phyloP scores from a whole-genome alignment of 2,113 vertebrate species.

The Panurus biarmicus region DNA sequence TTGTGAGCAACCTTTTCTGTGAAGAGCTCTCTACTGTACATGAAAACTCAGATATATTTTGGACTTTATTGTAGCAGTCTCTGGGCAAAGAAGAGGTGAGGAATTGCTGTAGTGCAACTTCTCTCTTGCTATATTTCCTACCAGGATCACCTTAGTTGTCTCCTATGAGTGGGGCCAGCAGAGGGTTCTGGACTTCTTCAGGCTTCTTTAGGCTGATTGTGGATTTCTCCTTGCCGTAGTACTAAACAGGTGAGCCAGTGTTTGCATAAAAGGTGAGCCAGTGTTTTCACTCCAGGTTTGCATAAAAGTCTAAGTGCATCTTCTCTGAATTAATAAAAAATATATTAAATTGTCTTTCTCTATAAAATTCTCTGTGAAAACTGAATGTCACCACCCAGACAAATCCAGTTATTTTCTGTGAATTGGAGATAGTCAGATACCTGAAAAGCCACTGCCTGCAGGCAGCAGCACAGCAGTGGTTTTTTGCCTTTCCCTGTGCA shows the following conservation, averaged over 20 bases:
- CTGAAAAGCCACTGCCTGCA: not conserved
- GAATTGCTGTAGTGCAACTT: not conserved
- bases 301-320: not conserved
- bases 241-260: not conserved
- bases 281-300: not conserved
- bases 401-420: not conserved
- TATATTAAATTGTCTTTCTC: not conserved
- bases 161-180: fast-evolving
- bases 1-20: no score
- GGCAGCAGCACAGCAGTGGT: not conserved
- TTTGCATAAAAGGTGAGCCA: not conserved
- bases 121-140: not conserved
- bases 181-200: not conserved
- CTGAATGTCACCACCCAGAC: not conserved
- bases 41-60: not conserved
- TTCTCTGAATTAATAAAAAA: not conserved
- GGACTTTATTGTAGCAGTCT: not conserved
- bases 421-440: not conserved
- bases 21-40: not conserved
- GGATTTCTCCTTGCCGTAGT: not conserved
- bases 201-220: not conserved
- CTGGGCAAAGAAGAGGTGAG: not conserved
- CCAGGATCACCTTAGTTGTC: not conserved
- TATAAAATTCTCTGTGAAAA: not conserved
- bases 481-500: not conserved